phyloP scores from a whole-genome alignment of 2,797 vertebrate species.

The Sarcophilus harrisii region DNA sequence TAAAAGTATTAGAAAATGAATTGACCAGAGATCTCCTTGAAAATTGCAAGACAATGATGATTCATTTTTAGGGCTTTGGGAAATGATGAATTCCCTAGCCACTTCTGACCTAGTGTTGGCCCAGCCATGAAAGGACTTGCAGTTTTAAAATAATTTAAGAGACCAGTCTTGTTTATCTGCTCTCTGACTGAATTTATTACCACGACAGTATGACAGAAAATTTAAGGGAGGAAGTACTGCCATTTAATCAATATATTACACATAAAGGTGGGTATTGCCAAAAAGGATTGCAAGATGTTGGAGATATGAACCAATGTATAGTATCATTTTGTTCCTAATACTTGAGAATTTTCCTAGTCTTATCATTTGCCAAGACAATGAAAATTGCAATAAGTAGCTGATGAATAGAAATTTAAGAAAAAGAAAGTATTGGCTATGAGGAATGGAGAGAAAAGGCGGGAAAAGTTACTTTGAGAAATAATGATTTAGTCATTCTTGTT shows the following conservation, averaged over 20 bases:
- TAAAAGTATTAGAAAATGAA: not conserved
- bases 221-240: not conserved
- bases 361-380: not conserved
- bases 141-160: not conserved
- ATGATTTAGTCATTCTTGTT: not conserved
- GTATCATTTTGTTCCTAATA: not conserved
- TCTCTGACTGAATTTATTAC: no score
- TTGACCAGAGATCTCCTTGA: not conserved
- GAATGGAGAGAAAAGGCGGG: not conserved
- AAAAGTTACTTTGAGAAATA: not conserved
- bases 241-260: not conserved
- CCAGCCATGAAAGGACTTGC: not conserved
- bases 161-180: no score
- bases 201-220: not conserved
- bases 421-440: not conserved
- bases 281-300: not conserved
- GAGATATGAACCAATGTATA: not conserved
- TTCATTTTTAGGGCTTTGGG: not conserved
- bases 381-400: not conserved
- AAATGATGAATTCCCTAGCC: not conserved
- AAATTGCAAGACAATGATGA: not conserved
- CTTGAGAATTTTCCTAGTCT: not conserved
- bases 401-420: not conserved
- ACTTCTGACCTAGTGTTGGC: not conserved
- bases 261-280: not conserved